A percentile compares a stretch with the other conserved stretches of the same genome.
phyloP scores from a whole-genome alignment of 2,113 vertebrate genomes.

The Paracanthobrama guichenoti region DNA sequence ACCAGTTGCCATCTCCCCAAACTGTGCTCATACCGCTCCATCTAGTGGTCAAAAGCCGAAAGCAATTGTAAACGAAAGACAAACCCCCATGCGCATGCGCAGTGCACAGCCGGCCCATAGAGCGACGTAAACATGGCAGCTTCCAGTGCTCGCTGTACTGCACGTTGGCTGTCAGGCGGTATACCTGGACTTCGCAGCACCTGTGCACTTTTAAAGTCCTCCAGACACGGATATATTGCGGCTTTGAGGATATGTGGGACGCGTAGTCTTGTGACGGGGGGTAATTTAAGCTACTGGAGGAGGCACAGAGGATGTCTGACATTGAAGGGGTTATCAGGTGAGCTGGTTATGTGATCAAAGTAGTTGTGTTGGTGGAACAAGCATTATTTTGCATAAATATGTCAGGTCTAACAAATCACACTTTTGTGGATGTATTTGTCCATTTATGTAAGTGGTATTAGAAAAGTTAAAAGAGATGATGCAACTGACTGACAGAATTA shows the following conservation, averaged over 20 bases:
- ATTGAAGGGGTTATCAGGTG: conserved; percentile 68
- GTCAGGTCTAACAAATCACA: background rate
- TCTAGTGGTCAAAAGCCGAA: conserved; percentile 30
- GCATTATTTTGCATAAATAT: background rate
- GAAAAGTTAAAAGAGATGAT: conserved; percentile 5
- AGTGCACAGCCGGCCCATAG: background rate
- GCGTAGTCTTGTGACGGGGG: conserved; percentile 18
- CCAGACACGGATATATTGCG: conserved; percentile 24
- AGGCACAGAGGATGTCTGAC: conserved; percentile 61
- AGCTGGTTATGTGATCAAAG: conserved; percentile 19
- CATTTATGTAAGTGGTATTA: background rate
- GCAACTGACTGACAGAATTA: conserved; percentile 2
- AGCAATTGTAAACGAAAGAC: background rate
- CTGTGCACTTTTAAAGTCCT: background rate
- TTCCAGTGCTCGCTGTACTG: conserved; percentile 31
- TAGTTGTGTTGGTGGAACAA: background rate
- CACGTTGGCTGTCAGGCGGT: conserved; percentile 55
- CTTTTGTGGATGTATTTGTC: background rate
- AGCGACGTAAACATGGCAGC: conserved; percentile 69
- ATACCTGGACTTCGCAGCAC: conserved; percentile 1
- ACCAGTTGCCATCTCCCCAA: background rate
- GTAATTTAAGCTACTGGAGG: conserved; percentile 40
- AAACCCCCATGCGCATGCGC: conserved; percentile 57
- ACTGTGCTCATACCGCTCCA: background rate
- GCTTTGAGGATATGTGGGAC: background rate